These are phyloP conservation scores for Nycticebus coucang DNA, from an alignment of 2,113 vertebrate species.

Conservation along the genomic window DNA sequence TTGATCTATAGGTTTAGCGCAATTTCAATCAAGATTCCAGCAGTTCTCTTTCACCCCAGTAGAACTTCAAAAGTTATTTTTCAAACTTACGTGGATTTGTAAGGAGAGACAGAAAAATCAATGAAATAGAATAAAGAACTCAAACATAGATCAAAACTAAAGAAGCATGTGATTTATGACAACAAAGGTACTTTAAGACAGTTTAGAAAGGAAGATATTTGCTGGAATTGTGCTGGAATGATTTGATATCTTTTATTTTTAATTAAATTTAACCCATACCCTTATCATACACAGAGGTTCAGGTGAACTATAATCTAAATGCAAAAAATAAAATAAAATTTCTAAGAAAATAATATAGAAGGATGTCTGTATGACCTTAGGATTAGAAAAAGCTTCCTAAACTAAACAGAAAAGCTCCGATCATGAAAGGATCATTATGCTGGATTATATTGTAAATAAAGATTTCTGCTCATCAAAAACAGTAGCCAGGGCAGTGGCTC, in stretches of 20 bases:
- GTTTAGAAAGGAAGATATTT: background rate
- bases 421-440: no score
- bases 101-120: background rate
- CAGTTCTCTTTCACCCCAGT: background rate
- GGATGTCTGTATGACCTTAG: background rate
- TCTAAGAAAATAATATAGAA: slow-evolving; percentile 13
- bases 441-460: background rate
- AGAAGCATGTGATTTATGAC: background rate
- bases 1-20: background rate
- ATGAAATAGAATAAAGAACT: background rate
- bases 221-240: background rate
- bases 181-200: background rate
- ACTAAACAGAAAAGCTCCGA: background rate
- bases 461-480: background rate
- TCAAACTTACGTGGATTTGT: background rate
- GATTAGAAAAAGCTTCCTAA: background rate
- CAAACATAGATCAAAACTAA: background rate
- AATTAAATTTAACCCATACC: background rate
- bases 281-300: background rate
- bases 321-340: slow-evolving; percentile 13
- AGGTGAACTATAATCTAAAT: background rate
- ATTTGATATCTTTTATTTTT: background rate
- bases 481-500: no score
- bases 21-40: background rate
- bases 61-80: background rate